Evolutionary conservation across 2,113 vertebrate genomes (phyloP).

Genomic region (Herpailurus yagouaroundi): DNA sequence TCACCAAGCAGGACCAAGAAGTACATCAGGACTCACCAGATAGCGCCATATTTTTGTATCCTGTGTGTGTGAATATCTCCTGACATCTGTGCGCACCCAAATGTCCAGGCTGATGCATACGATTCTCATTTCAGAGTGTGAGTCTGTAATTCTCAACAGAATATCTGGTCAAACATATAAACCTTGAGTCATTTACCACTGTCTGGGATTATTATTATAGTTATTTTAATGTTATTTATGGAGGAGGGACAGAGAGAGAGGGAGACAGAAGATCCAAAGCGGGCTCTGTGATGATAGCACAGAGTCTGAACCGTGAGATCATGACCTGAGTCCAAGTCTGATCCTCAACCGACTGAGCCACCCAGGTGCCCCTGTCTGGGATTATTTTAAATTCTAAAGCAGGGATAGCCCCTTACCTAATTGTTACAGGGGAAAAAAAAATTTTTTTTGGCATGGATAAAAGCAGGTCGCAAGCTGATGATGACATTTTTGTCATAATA

Average conservation of each 20-base stretch:
- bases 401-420: background rate
- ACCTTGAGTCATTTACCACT: background rate
- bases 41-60: background rate
- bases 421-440: background rate
- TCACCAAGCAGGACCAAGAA: background rate
- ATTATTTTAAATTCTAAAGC: background rate
- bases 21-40: too few relatives aligned
- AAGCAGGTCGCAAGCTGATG: background rate
- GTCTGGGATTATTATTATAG: background rate
- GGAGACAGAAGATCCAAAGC: too few relatives aligned
- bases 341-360: too few relatives aligned
- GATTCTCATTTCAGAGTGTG: background rate
- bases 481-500: background rate
- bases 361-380: background rate
- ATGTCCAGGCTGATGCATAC: too few relatives aligned
- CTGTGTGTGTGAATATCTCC: background rate
- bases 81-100: rapidly evolving
- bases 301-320: too few relatives aligned
- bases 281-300: too few relatives aligned
- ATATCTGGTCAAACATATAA: background rate
- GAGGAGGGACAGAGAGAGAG: too few relatives aligned
- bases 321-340: too few relatives aligned
- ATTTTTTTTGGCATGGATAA: background rate
- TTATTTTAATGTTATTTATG: too few relatives aligned
- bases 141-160: background rate